Conservation (phyloP, 2,888 invertebrate species). For the Lasioglossum morio region DNA sequence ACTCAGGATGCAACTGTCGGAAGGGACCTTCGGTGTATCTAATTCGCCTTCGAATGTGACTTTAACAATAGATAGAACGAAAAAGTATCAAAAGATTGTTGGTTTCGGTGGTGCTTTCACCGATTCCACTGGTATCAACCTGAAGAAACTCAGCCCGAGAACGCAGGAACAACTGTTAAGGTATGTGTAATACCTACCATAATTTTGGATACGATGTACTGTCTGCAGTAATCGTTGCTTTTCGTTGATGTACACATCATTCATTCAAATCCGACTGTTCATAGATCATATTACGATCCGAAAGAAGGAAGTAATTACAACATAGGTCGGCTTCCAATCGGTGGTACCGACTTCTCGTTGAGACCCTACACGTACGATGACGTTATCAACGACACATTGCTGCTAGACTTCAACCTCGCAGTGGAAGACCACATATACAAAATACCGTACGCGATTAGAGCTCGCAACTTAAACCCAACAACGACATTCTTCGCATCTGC, state of each 20-base stretch:
- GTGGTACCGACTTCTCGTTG: conserved; percentile 94
- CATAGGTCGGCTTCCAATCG: conserved; percentile 93
- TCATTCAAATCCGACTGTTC: conserved; percentile 33
- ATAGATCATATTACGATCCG: conserved; percentile 90
- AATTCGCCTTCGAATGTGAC: neutral
- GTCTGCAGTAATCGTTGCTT: neutral
- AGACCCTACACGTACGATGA: conserved; percentile 93
- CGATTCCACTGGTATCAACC: conserved; percentile 89
- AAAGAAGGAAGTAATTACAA: conserved; percentile 92
- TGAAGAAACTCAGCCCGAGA: conserved; percentile 86
- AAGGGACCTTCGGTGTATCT: conserved; percentile 79
- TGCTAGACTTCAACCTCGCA: conserved; percentile 89
- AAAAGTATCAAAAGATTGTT: conserved; percentile 88
- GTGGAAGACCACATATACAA: conserved; percentile 90
- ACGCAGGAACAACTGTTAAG: conserved; percentile 86
- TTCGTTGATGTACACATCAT: neutral
- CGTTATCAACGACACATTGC: conserved; percentile 86
- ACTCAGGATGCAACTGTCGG: conserved; percentile 86
- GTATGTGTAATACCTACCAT: conserved; percentile 13
- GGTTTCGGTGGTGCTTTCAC: conserved; percentile 97
- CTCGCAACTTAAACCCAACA: conserved; percentile 83
- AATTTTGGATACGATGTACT: neutral
- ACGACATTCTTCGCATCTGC: conserved; percentile 86
- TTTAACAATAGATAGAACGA: conserved; percentile 73
- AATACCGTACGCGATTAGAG: conserved; percentile 86